phyloP scores from a whole-genome alignment of 23 tunicate genomes.

The Trididemnum miniatum region DNA sequence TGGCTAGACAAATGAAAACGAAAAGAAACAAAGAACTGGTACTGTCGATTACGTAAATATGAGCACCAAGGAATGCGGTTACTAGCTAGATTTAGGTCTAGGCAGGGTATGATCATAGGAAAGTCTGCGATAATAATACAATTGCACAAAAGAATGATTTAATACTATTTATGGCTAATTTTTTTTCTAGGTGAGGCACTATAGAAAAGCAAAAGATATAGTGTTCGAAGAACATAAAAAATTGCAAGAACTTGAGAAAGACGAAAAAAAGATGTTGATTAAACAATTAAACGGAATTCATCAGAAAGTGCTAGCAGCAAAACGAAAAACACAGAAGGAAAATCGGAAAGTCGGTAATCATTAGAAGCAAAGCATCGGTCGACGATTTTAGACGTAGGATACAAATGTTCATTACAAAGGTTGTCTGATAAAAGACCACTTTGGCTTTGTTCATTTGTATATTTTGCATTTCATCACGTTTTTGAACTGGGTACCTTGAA shows the following conservation, averaged over 20 bases:
- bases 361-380: no score
- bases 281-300: not conserved
- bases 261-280: not conserved
- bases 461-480: no score
- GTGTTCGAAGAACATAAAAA: not conserved
- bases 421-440: no score
- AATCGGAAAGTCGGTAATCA: not conserved
- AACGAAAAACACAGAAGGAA: not conserved
- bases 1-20: not conserved
- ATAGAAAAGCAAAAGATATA: not conserved
- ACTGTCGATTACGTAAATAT: not conserved
- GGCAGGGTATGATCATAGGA: not conserved
- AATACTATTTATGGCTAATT: not conserved
- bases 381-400: no score
- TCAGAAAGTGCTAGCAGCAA: not conserved
- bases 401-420: no score
- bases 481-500: no score
- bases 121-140: not conserved
- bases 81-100: not conserved
- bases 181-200: not conserved
- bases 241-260: not conserved
- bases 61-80: not conserved
- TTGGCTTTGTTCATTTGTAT: no score
- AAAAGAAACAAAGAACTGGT: not conserved
- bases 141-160: not conserved